Base-by-base conservation (phyloP, 2,888 invertebrate genomes). In the Cerastis rubricosa region DNA sequence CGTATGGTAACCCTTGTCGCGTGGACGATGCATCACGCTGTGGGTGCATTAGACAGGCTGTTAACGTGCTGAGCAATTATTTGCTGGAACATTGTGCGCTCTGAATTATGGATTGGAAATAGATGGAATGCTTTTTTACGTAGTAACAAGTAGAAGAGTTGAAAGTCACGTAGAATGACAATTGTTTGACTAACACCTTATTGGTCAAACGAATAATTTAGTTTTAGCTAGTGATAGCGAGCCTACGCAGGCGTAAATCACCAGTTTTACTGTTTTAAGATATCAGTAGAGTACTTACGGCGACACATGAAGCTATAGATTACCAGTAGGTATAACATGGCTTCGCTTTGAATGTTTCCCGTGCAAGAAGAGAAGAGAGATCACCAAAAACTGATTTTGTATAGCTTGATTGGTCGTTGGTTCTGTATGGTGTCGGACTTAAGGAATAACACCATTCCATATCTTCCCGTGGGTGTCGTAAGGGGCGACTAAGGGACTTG, bases 11-110 rank as follows among this genome's bases (percentile, higher is more conserved):
- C 64, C n/a, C 45, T 43, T 59, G 66, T 80, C 45, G 78, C 71
- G 51, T 76, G 71, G 74, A 77, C 79, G 76, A 87, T 86, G 84
- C 83, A 84, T 88, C 85, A 86, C 40, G 65, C 43, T 76, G 78
- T 63, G 81, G 79, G 57, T 81, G 75, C 77, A 83, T 77, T 79
- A 82, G 82, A 85, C 79, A 76, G 65, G 74, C 71, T 69, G 78
- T 80, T 84, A 79, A 72, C 76, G 72, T 79, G 67, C 74, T 72
- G 65, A 74, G 54, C 72, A 45, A 75, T 81, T 74, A 66, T 71
- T 77, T 85, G 72, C 43, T 74, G 19, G 66, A 63, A 40, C 45
- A 29, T 54, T n/a, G 54, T 69, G 29, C 59, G 29, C 25, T 66
- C 57, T 76, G 57, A 76, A 75, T 59, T 76, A 65, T 84, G 49